Percentiles rank a stretch among this genome's conserved stretches.
Evolutionary conservation across 2,888 invertebrate species (phyloP).

Genomic region (Bembecia ichneumoniformis): DNA sequence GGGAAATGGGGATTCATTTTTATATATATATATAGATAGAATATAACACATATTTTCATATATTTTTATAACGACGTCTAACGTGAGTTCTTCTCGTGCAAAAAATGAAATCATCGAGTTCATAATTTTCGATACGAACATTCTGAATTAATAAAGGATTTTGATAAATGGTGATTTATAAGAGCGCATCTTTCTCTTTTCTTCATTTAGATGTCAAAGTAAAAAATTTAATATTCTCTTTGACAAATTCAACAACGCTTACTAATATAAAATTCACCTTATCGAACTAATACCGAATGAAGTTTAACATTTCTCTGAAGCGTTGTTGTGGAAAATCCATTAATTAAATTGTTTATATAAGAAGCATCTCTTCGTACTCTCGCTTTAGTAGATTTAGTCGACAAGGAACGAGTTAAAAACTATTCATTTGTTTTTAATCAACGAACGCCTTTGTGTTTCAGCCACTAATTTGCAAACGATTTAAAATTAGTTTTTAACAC

Average conservation of each 20-base stretch:
- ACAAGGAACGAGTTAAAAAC: neutral
- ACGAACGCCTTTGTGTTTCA: neutral
- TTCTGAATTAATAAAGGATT: neutral
- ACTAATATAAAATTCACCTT: no score
- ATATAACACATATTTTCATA: no score
- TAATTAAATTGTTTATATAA: constrained; percentile 38
- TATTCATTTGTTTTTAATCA: neutral
- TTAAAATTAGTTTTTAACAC: no score
- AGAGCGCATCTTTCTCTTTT: neutral
- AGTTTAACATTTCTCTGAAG: constrained; percentile 23
- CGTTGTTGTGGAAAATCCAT: constrained; percentile 26
- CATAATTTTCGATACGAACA: neutral
- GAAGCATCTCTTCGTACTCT: constrained; percentile 16
- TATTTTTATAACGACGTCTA: no score
- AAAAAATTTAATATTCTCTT: no score
- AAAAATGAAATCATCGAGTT: no score
- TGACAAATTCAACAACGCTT: no score
- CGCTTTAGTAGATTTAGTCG: neutral
- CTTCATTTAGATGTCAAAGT: no score
- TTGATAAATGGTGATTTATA: constrained; percentile 1
- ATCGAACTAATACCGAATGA: constrained; percentile 20
- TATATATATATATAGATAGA: no score
- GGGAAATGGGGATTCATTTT: no score
- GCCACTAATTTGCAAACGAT: no score
- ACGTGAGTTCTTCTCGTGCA: no score